These are phyloP conservation scores for Chrysotoxum bicinctum DNA, from an alignment of 2,888 invertebrate species.

Conservation along the genomic window DNA sequence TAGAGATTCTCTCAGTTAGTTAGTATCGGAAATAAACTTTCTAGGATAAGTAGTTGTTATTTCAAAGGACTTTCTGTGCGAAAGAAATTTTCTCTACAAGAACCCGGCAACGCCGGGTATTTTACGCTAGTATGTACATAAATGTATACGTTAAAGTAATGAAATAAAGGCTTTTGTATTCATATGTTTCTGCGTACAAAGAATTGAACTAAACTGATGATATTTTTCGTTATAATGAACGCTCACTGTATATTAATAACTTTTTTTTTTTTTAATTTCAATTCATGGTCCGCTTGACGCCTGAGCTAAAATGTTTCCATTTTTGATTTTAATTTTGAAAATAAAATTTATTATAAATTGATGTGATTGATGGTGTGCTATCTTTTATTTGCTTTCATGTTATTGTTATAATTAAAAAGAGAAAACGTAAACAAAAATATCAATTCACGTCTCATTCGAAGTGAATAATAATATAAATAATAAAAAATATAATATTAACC, in stretches of 20 bases:
- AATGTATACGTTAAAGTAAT: neutral
- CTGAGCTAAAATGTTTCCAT: neutral
- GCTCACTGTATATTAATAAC: neutral
- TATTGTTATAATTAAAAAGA: neutral
- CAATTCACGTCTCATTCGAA: neutral
- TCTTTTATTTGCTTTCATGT: neutral
- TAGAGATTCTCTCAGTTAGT: too few relatives aligned
- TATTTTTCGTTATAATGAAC: neutral
- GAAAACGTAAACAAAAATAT: neutral
- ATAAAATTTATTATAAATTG: neutral
- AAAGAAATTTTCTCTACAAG: too few relatives aligned
- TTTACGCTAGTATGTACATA: too few relatives aligned
- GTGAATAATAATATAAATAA: neutral
- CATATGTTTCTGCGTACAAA: neutral
- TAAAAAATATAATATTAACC: neutral
- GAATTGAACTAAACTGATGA: neutral
- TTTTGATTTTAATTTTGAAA: neutral
- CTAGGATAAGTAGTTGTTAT: too few relatives aligned
- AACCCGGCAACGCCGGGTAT: too few relatives aligned
- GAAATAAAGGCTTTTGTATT: neutral
- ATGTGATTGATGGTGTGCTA: neutral
- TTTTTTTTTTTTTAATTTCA: neutral
- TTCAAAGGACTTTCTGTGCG: too few relatives aligned
- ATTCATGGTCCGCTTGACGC: slow-evolving; percentile 23
- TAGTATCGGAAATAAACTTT: too few relatives aligned